Evolutionary conservation across 2,888 invertebrate genomes (phyloP).

Genomic region (Laspeyria flexula): DNA sequence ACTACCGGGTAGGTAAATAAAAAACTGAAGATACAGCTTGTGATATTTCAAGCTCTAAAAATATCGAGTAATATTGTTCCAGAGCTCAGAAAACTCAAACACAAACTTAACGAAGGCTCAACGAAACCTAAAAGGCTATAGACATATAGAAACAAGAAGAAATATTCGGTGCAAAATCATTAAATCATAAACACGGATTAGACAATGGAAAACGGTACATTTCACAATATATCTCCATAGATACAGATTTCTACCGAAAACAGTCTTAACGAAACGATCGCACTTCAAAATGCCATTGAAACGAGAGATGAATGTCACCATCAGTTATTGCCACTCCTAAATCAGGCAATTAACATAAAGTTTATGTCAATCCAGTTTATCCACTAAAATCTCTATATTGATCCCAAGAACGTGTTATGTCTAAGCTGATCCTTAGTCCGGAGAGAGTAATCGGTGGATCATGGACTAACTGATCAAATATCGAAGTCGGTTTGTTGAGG

Average conservation of each 20-base stretch:
- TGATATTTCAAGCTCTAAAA: conserved; percentile 10
- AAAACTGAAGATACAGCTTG: conserved; percentile 13
- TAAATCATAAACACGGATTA: conserved; percentile 49
- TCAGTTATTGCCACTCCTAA: conserved; percentile 26
- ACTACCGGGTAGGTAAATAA: conserved; percentile 13
- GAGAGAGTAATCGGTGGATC: conserved; percentile 52
- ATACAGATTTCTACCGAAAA: conserved; percentile 58
- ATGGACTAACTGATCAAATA: conserved; percentile 52
- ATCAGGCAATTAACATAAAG: conserved; percentile 39
- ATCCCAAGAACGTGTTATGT: conserved; percentile 74
- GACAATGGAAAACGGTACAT: conserved; percentile 52
- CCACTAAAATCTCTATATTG: conserved; percentile 64
- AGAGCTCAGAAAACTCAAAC: conserved; percentile 64
- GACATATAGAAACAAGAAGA: conserved; percentile 49
- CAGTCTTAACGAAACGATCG: conserved; percentile 69
- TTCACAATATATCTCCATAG: conserved; percentile 53
- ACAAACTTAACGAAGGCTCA: conserved; percentile 65
- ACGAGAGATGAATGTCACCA: conserved; percentile 28
- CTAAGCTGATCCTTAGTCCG: conserved; percentile 56
- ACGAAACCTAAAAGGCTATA: conserved; percentile 58
- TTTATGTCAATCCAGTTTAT: conserved; percentile 52
- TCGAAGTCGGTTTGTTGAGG: conserved; percentile 41
- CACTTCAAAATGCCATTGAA: conserved; percentile 61
- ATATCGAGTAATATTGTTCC: conserved; percentile 51
- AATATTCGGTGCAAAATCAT: conserved; percentile 43